phyloP scores from a whole-genome alignment of 2,888 invertebrate species.

The Omphaloscelis lunosa region DNA sequence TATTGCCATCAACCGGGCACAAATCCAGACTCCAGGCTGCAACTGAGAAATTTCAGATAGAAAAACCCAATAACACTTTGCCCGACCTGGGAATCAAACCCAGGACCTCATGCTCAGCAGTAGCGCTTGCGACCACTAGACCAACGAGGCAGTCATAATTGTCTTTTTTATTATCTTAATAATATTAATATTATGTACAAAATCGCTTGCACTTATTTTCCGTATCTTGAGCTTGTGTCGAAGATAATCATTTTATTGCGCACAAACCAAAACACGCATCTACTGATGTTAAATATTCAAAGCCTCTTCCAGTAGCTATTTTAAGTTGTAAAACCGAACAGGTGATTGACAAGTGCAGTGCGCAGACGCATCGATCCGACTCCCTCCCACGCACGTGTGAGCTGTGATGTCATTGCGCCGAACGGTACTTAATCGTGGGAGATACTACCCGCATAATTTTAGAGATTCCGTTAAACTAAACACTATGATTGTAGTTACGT shows the following conservation, averaged over 20 bases:
- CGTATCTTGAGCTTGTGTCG: not conserved
- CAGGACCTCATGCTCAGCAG: too few relatives aligned
- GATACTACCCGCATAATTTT: conserved; percentile 56
- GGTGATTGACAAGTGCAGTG: conserved; percentile 72
- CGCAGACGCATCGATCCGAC: conserved; percentile 58
- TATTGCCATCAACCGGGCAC: too few relatives aligned
- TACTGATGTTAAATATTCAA: not conserved
- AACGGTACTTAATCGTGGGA: conserved; percentile 69
- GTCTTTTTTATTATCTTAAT: too few relatives aligned
- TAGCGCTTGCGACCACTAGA: too few relatives aligned
- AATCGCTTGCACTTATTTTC: not conserved
- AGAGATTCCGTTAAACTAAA: conserved; percentile 59
- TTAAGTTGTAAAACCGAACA: conserved; percentile 43
- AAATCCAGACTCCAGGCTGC: too few relatives aligned
- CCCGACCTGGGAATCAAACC: too few relatives aligned
- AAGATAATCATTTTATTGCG: not conserved
- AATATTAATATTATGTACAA: too few relatives aligned
- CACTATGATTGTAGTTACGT: conserved; percentile 41
- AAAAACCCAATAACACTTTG: too few relatives aligned
- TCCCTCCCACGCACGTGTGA: conserved; percentile 64
- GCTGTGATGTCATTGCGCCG: conserved; percentile 70
- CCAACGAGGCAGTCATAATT: too few relatives aligned
- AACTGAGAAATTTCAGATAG: too few relatives aligned
- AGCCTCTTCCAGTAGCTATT: conserved; percentile 47
- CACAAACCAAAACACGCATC: not conserved